Percentiles rank a stretch among this genome's conserved stretches.
Conservation (phyloP, 53 echinoderm and acorn worm species). For the Patiria pectinifera region DNA sequence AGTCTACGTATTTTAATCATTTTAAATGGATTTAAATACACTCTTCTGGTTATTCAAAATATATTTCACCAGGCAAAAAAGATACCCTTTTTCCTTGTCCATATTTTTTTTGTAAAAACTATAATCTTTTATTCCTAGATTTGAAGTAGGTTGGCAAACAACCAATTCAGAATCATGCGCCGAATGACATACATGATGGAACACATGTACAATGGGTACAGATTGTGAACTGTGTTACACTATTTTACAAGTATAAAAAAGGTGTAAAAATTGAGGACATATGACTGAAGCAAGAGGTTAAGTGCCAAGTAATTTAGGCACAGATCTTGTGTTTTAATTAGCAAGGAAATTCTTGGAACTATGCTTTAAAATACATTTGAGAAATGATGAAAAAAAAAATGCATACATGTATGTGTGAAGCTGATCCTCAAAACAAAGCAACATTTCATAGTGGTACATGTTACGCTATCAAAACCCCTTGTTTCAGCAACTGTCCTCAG, state of each 20-base stretch:
- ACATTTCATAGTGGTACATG: neutral
- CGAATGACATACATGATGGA: neutral
- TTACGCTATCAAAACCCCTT: neutral
- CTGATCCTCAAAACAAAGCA: neutral
- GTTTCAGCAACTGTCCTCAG: slow-evolving; percentile 42
- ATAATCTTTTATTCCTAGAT: slow-evolving; percentile 27
- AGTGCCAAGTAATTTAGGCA: neutral
- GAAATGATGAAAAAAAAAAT: neutral
- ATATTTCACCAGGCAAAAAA: slow-evolving; percentile 58
- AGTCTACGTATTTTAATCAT: slow-evolving; percentile 16
- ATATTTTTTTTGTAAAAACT: slow-evolving; percentile 47
- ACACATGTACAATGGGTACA: slow-evolving; percentile 9
- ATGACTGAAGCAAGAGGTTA: slow-evolving; percentile 1
- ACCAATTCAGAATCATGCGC: slow-evolving; percentile 24
- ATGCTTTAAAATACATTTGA: neutral
- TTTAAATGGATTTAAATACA: slow-evolving; percentile 46
- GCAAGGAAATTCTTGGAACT: too few relatives aligned
- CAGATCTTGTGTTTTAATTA: too few relatives aligned
- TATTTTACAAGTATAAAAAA: slow-evolving; percentile 31
- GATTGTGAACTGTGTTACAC: slow-evolving; percentile 17
- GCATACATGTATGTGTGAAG: neutral
- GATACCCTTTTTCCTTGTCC: neutral
- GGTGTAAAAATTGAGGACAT: slow-evolving; percentile 42
- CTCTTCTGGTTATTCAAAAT: slow-evolving; percentile 59
- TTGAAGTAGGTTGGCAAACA: slow-evolving; percentile 13